Percentiles rank a stretch among this genome's conserved stretches.
These are phyloP conservation scores for Epistrophe eligans DNA, from an alignment of 2,888 invertebrate genomes.

Conservation along the genomic window DNA sequence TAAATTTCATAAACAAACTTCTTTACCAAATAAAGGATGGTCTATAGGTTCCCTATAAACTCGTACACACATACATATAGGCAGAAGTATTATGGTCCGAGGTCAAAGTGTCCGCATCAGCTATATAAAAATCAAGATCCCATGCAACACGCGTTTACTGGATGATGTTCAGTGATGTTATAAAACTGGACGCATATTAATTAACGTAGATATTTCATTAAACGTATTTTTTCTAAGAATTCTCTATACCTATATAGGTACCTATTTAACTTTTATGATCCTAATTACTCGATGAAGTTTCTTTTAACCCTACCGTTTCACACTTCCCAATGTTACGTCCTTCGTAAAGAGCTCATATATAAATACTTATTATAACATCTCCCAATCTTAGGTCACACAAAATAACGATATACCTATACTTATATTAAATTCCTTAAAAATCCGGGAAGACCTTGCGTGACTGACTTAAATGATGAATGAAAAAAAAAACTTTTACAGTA, in stretches of 20 bases:
- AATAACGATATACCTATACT: too few relatives aligned
- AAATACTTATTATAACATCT: neutral
- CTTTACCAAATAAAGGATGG: too few relatives aligned
- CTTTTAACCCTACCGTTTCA: slow-evolving; percentile 7
- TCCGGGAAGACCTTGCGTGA: slow-evolving; percentile 57
- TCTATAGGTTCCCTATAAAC: too few relatives aligned
- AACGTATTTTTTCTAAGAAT: neutral
- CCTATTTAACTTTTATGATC: slow-evolving; percentile 20
- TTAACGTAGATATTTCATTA: neutral
- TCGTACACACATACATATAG: too few relatives aligned
- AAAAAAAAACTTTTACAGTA: slow-evolving; percentile 54
- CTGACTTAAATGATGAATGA: slow-evolving; percentile 31
- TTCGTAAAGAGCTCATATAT: neutral
- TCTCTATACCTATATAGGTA: too few relatives aligned
- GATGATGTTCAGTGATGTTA: neutral
- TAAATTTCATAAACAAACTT: too few relatives aligned
- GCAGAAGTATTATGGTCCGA: too few relatives aligned
- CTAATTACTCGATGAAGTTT: slow-evolving; percentile 23
- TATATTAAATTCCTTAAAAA: slow-evolving; percentile 28
- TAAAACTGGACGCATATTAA: neutral
- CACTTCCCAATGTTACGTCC: slow-evolving; percentile 10
- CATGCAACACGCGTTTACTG: too few relatives aligned
- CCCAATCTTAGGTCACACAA: slow-evolving; percentile 16
- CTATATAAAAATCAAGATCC: too few relatives aligned
- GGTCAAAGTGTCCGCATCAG: too few relatives aligned